A percentile compares a stretch with the other conserved stretches of the same genome.
Evolutionary conservation across 2,797 vertebrate genomes (phyloP).

Genomic region (Sebastes oblongus): DNA sequence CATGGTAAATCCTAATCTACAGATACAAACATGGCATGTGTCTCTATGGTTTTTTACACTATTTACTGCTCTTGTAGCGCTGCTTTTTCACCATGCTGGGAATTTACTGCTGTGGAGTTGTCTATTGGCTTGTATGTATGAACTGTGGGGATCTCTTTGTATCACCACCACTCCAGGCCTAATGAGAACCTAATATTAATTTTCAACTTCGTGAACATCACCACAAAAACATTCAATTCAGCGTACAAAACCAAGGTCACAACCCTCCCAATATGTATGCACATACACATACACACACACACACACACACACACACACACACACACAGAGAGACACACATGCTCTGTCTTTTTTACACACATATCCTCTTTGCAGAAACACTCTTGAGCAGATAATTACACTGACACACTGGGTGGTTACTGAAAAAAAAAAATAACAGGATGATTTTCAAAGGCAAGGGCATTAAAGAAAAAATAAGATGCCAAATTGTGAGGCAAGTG

Average conservation of each 20-base stretch:
- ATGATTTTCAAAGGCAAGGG: too few relatives aligned
- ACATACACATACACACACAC: background rate
- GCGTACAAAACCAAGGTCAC: conserved; percentile 8
- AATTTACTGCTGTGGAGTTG: conserved; percentile 10
- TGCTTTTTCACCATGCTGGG: background rate
- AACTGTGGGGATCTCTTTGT: conserved; percentile 16
- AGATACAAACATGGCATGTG: background rate
- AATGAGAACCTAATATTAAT: conserved; percentile 21
- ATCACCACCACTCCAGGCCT: background rate
- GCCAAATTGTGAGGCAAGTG: too few relatives aligned
- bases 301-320: too few relatives aligned
- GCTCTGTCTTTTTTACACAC: too few relatives aligned
- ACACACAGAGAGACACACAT: background rate
- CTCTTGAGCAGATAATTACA: conserved; percentile 5
- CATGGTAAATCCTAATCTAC: conserved; percentile 30
- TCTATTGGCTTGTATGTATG: background rate
- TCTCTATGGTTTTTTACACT: background rate
- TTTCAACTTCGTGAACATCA: conserved; percentile 15
- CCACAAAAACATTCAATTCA: conserved; percentile 10
- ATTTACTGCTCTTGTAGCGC: background rate
- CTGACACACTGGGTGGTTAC: background rate
- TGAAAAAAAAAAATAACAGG: background rate
- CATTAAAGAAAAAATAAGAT: too few relatives aligned
- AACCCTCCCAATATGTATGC: background rate
- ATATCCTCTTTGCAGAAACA: background rate